Conservation (phyloP, 2,888 invertebrate species). For the Stenurella melanura region DNA sequence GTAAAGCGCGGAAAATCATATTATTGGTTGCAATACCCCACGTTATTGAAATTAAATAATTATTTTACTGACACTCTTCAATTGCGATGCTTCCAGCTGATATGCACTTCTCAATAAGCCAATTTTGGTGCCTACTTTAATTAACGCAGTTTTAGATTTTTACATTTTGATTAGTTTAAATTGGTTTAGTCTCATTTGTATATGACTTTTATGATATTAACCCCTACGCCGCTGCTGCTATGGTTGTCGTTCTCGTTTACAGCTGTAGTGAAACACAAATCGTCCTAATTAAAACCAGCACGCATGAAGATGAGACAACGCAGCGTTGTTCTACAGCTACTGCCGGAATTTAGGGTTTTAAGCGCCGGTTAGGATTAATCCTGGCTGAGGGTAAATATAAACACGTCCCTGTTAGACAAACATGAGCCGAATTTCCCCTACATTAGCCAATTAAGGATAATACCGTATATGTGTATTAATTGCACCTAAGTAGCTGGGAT, state of each 20-base stretch:
- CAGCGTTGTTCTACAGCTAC: slow-evolving; percentile 36
- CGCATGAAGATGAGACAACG: slow-evolving; percentile 52
- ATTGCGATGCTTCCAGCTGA: no score
- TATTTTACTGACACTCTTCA: no score
- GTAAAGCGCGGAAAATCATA: no score
- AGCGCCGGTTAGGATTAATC: slow-evolving; percentile 50
- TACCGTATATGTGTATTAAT: slow-evolving; percentile 57
- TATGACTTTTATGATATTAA: not conserved
- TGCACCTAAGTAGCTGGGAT: slow-evolving; percentile 48
- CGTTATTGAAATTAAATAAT: no score
- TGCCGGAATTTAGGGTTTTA: slow-evolving; percentile 48
- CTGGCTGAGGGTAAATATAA: slow-evolving; percentile 45
- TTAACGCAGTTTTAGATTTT: no score
- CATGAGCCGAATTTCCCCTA: slow-evolving; percentile 57
- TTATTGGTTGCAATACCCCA: no score
- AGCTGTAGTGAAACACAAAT: slow-evolving; percentile 51
- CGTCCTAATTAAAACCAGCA: slow-evolving; percentile 57
- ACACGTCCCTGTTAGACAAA: slow-evolving; percentile 40
- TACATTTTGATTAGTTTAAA: no score
- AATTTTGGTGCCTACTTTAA: no score
- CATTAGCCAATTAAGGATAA: slow-evolving; percentile 61
- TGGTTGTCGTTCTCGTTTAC: slow-evolving; percentile 38
- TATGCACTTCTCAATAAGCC: no score
- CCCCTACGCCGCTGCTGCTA: slow-evolving; percentile 7
- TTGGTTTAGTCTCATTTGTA: no score